These are phyloP conservation scores for Helicolenus hilgendorfi DNA, from an alignment of 2,797 vertebrate species.

Conservation along the genomic window DNA sequence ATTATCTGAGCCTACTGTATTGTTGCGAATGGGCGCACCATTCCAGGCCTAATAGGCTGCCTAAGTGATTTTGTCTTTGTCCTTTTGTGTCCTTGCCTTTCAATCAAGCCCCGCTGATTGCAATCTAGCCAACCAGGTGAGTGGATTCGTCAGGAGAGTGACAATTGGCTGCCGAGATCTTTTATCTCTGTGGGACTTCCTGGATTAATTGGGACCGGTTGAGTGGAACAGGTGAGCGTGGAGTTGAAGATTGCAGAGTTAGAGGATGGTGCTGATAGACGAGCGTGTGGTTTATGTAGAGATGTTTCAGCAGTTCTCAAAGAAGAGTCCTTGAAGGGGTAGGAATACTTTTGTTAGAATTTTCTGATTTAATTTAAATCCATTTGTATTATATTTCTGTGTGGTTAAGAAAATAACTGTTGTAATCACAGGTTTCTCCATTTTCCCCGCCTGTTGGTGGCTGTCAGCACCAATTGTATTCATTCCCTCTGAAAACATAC, in stretches of 20 bases:
- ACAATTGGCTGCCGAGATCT: conserved; percentile 77
- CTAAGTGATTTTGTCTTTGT: conserved; percentile 86
- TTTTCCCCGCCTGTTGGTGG: background rate
- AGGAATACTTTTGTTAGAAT: background rate
- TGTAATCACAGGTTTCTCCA: background rate
- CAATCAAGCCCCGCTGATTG: conserved; percentile 83
- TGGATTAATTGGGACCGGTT: conserved; percentile 82
- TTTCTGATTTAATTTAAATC: background rate
- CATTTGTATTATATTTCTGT: background rate
- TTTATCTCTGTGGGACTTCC: conserved; percentile 83
- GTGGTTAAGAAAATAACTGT: background rate
- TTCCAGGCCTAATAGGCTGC: conserved; percentile 78
- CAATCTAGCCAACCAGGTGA: conserved; percentile 87
- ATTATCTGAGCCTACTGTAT: conserved; percentile 80
- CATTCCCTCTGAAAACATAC: background rate
- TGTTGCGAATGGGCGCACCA: conserved; percentile 57
- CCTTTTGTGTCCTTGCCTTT: conserved; percentile 89
- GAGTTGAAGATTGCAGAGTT: conserved; percentile 23
- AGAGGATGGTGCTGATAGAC: conserved; percentile 30
- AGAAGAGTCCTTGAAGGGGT: background rate
- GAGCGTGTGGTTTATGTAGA: background rate
- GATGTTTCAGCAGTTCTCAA: conserved; percentile 46
- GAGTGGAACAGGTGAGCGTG: conserved; percentile 55
- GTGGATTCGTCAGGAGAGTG: conserved; percentile 81
- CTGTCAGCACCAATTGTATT: background rate